A percentile compares a stretch with the other conserved stretches of the same genome.
Evolutionary conservation across 2,888 invertebrate species (phyloP).

Genomic region (Polyommatus icarus): DNA sequence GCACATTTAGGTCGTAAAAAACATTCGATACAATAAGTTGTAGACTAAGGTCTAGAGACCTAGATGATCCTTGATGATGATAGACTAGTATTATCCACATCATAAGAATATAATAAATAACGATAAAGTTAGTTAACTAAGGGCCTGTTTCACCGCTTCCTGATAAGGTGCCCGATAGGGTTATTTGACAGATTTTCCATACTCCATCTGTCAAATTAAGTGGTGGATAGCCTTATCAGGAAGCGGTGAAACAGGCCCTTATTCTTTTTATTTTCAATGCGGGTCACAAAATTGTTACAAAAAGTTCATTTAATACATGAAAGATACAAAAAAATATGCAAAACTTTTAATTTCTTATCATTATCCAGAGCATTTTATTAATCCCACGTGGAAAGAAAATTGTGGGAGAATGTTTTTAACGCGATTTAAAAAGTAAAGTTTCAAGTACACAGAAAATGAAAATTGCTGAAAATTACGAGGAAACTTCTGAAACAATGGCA

Average conservation of each 20-base stretch:
- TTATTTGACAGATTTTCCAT: too few relatives aligned
- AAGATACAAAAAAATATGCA: neutral
- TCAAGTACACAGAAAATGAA: constrained; percentile 15
- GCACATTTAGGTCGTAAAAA: neutral
- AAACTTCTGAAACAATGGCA: constrained; percentile 10
- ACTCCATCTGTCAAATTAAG: too few relatives aligned
- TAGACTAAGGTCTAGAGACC: neutral
- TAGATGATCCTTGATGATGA: neutral
- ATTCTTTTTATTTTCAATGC: neutral
- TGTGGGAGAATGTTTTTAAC: neutral
- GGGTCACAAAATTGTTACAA: neutral
- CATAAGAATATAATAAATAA: too few relatives aligned
- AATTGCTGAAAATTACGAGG: constrained; percentile 21
- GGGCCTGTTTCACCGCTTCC: too few relatives aligned
- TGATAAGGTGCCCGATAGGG: too few relatives aligned
- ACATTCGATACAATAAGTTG: too few relatives aligned
- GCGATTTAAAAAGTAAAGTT: constrained; percentile 19
- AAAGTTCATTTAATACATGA: neutral
- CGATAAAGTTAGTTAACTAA: too few relatives aligned
- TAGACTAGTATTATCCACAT: neutral
- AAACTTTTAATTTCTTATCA: constrained; percentile 12
- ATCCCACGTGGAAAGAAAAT: neutral
- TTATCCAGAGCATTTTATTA: neutral
- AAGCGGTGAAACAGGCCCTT: too few relatives aligned
- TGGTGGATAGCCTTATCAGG: too few relatives aligned